A percentile compares a stretch with the other conserved stretches of the same genome.
Conservation (phyloP, 2,113 vertebrate species). For the Heloderma charlesbogerti region DNA sequence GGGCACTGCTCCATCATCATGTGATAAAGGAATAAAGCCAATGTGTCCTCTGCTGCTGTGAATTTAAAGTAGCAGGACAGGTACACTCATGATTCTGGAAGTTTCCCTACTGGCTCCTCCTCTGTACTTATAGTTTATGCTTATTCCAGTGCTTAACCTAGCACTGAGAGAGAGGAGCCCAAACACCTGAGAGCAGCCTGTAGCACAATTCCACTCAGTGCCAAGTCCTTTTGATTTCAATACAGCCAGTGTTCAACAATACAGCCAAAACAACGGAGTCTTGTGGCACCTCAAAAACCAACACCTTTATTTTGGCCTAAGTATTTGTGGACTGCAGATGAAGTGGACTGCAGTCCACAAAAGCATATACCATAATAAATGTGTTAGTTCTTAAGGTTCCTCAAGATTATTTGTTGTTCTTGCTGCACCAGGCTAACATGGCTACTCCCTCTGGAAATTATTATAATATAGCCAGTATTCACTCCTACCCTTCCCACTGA, state of each 20-base stretch:
- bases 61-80: neutral
- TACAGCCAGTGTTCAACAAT: neutral
- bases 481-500: neutral
- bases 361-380: neutral
- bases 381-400: too few relatives aligned
- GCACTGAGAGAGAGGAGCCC: neutral
- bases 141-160: neutral
- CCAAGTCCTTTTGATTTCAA: neutral
- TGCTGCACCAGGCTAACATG: too few relatives aligned
- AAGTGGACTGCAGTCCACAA: neutral
- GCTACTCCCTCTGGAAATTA: neutral
- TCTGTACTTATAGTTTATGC: neutral
- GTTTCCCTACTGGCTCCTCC: neutral
- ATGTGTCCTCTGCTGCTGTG: neutral
- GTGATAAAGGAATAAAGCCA: conserved; percentile 14
- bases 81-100: neutral
- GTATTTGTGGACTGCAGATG: neutral
- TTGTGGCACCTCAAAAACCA: neutral
- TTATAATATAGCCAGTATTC: neutral
- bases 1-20: neutral
- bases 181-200: neutral
- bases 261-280: neutral
- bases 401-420: too few relatives aligned
- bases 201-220: neutral
- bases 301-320: neutral